phyloP scores from a whole-genome alignment of 2,797 vertebrate genomes.

The Erithacus rubecula region DNA sequence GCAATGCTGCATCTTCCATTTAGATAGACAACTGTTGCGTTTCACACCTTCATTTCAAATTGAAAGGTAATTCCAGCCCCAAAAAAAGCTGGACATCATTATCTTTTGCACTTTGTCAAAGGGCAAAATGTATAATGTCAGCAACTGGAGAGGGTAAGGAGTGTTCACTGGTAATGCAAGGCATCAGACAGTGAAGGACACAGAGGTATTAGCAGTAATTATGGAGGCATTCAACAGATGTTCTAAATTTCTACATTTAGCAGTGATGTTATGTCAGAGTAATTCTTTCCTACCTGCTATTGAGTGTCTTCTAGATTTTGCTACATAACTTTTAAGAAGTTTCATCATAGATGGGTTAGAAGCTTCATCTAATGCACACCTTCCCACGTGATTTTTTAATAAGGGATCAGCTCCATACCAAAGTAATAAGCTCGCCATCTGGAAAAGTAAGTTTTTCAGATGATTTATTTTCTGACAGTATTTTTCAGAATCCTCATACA shows the following conservation, averaged over 20 bases:
- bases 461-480: background rate
- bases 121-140: background rate
- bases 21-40: background rate
- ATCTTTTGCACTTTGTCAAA: background rate
- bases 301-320: background rate
- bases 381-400: constrained; percentile 62
- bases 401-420: constrained; percentile 75
- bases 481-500: background rate
- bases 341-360: constrained; percentile 35
- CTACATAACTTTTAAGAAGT: constrained; percentile 54
- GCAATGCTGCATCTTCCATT: background rate
- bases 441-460: constrained; percentile 6
- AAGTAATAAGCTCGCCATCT: constrained; percentile 74
- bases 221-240: background rate
- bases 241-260: background rate
- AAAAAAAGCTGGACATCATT: background rate
- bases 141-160: background rate
- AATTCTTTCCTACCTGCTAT: constrained; percentile 54
- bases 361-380: constrained; percentile 69
- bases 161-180: background rate
- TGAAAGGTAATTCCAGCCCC: background rate
- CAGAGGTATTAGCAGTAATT: background rate
- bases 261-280: background rate
- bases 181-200: background rate
- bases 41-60: background rate